Conservation (phyloP, 2,888 invertebrate genomes). For the Cataglyphis cursor region DNA sequence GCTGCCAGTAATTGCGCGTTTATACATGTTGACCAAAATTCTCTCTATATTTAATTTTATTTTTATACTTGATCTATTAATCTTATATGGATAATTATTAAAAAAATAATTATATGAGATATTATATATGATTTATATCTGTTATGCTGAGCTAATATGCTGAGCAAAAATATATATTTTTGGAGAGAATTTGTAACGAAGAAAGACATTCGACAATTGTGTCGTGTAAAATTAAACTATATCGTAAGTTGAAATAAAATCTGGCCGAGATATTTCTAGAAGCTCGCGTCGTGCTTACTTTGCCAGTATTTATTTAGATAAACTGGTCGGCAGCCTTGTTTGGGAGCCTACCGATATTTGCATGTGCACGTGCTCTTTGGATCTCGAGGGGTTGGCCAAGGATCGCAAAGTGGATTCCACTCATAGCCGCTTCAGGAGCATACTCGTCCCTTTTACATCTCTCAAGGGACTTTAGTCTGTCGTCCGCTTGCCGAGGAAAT, state of each 20-base stretch:
- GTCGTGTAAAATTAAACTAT: background rate
- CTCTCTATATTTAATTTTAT: background rate
- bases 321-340: constrained; percentile 47
- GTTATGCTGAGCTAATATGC: too few species aligned
- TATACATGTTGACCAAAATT: constrained; percentile 54
- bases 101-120: too few species aligned
- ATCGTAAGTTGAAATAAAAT: background rate
- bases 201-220: background rate
- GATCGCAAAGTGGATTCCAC: constrained; percentile 73
- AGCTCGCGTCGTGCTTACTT: constrained; percentile 50
- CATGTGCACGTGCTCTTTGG: constrained; percentile 57
- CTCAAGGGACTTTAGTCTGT: constrained; percentile 55
- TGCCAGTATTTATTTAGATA: constrained; percentile 47
- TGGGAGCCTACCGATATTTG: constrained; percentile 46
- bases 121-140: background rate
- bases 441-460: constrained; percentile 57
- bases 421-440: constrained; percentile 64
- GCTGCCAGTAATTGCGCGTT: constrained; percentile 66
- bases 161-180: background rate
- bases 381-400: constrained; percentile 53
- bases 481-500: constrained; percentile 26
- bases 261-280: constrained; percentile 38
- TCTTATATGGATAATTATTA: background rate
- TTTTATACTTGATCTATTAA: background rate
- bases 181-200: background rate